phyloP scores from a whole-genome alignment of 2,888 invertebrate species.

The Oligia fasciuncula region DNA sequence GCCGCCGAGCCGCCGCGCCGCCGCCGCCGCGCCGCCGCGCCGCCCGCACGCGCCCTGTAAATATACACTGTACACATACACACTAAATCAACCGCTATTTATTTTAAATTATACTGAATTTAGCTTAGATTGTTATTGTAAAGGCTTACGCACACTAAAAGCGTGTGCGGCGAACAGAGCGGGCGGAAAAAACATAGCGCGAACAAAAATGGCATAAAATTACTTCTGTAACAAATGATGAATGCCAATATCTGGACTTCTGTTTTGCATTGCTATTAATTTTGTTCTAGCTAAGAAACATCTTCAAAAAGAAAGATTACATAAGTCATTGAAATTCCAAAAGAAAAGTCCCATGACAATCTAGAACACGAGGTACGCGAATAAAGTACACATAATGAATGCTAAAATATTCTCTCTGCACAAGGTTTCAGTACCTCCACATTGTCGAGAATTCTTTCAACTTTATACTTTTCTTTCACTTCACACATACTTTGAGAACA shows the following conservation, averaged over 20 bases:
- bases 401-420: slow-evolving; percentile 49
- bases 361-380: slow-evolving; percentile 19
- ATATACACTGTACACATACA: slow-evolving; percentile 45
- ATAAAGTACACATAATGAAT: slow-evolving; percentile 48
- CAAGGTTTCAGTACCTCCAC: slow-evolving; percentile 28
- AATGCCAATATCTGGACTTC: neutral
- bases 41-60: slow-evolving; percentile 19
- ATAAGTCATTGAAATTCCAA: slow-evolving; percentile 20
- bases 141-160: slow-evolving; percentile 15
- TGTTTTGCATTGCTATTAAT: neutral
- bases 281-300: neutral
- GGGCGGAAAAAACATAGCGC: neutral
- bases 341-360: slow-evolving; percentile 21
- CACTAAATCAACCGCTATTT: slow-evolving; percentile 58
- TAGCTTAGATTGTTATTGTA: slow-evolving; percentile 53
- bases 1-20: too few relatives aligned
- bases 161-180: neutral
- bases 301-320: neutral
- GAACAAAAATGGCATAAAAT: neutral
- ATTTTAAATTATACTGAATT: slow-evolving; percentile 61
- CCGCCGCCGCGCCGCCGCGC: neutral
- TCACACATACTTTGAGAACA: slow-evolving; percentile 29
- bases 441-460: slow-evolving; percentile 46
- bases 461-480: slow-evolving; percentile 39
- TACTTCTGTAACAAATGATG: too few relatives aligned